phyloP scores from a whole-genome alignment of 2,113 vertebrate genomes.

The Crotalus helleri region DNA sequence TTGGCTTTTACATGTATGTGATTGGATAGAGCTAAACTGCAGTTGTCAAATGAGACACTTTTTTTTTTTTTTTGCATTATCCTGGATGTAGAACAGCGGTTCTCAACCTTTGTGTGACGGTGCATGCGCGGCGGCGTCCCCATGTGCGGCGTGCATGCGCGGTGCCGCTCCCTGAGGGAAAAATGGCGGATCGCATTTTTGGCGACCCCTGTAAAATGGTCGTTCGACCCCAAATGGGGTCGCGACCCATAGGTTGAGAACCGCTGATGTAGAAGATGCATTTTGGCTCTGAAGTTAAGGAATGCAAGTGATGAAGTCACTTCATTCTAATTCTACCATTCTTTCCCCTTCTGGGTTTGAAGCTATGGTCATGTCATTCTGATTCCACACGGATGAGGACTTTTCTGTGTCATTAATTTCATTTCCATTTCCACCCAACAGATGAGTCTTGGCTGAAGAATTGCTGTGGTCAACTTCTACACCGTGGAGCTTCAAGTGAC shows the following conservation, averaged over 20 bases:
- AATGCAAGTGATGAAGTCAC: not conserved
- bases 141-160: too few species aligned
- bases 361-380: not conserved
- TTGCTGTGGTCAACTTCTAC: not conserved
- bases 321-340: not conserved
- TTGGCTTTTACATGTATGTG: not conserved
- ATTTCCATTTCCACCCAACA: not conserved
- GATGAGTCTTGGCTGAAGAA: slow-evolving; percentile 1
- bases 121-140: too few species aligned
- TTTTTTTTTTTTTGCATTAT: not conserved
- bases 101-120: too few species aligned
- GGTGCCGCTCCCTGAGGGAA: too few species aligned
- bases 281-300: not conserved
- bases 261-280: not conserved
- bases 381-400: not conserved
- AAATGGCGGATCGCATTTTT: too few species aligned
- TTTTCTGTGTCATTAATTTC: not conserved
- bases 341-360: too few species aligned
- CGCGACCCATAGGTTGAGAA: too few species aligned
- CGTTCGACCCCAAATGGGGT: too few species aligned
- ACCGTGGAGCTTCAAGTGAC: not conserved
- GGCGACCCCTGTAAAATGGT: too few species aligned
- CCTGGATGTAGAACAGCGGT: not conserved
- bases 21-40: not conserved
- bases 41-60: not conserved